These are phyloP conservation scores for Didymodactylos carnosus DNA, from an alignment of 2,888 invertebrate species.

Conservation along the genomic window DNA sequence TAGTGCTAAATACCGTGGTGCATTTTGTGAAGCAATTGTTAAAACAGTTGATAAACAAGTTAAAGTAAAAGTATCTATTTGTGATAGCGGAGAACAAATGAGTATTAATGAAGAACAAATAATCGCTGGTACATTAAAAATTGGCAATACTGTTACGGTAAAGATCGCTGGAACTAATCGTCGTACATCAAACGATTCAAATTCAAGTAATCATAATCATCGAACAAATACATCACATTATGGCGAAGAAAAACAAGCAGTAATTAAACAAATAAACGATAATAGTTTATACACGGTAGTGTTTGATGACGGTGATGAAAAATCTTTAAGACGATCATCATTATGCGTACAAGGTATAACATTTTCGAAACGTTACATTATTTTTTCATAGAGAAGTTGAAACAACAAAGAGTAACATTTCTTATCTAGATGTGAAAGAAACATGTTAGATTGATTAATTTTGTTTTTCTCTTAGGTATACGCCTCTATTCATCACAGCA, in stretches of 20 bases:
- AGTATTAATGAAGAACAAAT: not conserved
- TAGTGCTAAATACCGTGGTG: constrained; percentile 97
- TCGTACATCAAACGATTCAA: constrained; percentile 35
- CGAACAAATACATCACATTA: not conserved
- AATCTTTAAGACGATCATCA: constrained; percentile 71
- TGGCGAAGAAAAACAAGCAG: constrained; percentile 37
- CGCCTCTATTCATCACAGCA: not conserved
- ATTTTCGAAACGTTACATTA: too few species aligned
- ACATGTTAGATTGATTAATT: too few species aligned
- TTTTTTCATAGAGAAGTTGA: too few species aligned
- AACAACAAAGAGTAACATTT: too few species aligned
- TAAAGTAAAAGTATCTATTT: constrained; percentile 58
- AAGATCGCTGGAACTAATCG: not conserved
- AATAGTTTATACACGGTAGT: constrained; percentile 92
- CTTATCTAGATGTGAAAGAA: too few species aligned
- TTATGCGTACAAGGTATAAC: constrained; percentile 81
- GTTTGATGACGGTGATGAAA: constrained; percentile 96
- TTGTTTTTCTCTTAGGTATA: too few species aligned
- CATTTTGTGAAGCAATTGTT: constrained; percentile 96
- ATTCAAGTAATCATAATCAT: constrained; percentile 33
- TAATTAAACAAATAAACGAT: constrained; percentile 78
- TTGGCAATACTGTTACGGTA: not conserved
- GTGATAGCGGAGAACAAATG: not conserved
- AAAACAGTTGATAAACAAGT: constrained; percentile 76
- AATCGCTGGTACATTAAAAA: not conserved